Evolutionary conservation across 2,113 vertebrate species (phyloP), one percentile per base, ranked within the genome.

Genomic region (Pandion haliaetus): DNA sequence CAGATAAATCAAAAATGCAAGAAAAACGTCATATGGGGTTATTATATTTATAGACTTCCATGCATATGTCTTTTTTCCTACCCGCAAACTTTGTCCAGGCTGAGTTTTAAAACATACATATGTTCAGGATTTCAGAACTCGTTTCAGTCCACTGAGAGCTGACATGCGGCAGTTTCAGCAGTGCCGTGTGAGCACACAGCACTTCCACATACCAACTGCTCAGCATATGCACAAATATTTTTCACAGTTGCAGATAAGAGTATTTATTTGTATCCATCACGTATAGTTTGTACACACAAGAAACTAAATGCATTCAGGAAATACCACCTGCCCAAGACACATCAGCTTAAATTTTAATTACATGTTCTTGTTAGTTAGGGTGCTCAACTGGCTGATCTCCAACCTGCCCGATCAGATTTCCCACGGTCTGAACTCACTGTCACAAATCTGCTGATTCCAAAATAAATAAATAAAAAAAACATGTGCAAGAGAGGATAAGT

Each of bases 301-400:
- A 49, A 83, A 57, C 50, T 19, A 38, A 88, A 59, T 3, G 18
- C 0, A 0, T 28, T 76, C 63, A 86, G 91, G 80, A 96, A 95
- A 84, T 36, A 89, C 83, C 93, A 94, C 93, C 94, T 95, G 95
- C 86, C 86, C 88, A 74, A 95, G 80, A 34, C 94, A 95, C 94
- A 97, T 92, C 95, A 96, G 94, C 80, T 93, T 84, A 45, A 69
- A 38, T 67, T 91, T 92, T 96, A 91, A 91, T 96, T 94, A 84
- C 83, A 74, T 4, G 25, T 42, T 91, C 34, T 72, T 73, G 67
- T 36, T 92, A 90, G 88, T 96, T 81, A 81, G 72, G 72, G 67
- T 61, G 38, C 72, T 81, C 82, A 32, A 5, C 50, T 17, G 19
- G 62, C 76, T 36, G 40, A 54, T 80, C 40, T 95, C 86, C 95